Conservation (phyloP, 2,113 vertebrate species). For the Anthoscopus minutus region DNA sequence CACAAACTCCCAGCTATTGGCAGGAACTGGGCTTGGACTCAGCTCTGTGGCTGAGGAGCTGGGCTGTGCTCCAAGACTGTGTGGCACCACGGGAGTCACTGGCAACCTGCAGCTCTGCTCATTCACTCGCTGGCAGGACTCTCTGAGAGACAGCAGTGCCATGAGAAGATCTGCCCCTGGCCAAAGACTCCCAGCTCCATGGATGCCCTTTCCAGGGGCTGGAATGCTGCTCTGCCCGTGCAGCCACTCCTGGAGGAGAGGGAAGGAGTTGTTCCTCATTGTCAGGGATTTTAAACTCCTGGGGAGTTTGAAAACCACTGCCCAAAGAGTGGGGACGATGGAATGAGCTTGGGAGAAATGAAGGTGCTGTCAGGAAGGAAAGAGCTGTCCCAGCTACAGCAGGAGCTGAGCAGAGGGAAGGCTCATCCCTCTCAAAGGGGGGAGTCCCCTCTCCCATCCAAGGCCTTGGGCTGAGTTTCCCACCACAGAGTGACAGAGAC, state of each 20-base stretch:
- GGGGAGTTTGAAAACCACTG: background rate
- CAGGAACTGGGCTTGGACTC: background rate
- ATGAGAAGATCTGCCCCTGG: background rate
- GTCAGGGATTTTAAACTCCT: background rate
- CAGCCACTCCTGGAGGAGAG: background rate
- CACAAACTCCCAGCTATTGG: background rate
- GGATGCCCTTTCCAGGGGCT: background rate
- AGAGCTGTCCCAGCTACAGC: background rate
- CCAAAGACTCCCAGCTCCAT: background rate
- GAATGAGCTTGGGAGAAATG: background rate
- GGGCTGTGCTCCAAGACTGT: background rate
- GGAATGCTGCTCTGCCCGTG: background rate
- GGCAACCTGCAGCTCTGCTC: background rate
- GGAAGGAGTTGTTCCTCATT: background rate
- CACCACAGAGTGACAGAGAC: background rate
- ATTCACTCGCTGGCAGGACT: background rate
- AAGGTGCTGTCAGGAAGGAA: background rate
- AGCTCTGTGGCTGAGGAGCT: background rate
- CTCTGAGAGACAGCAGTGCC: background rate
- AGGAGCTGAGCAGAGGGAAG: background rate
- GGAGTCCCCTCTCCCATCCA: background rate
- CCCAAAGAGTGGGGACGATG: background rate
- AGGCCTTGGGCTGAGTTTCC: background rate
- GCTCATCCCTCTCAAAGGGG: background rate
- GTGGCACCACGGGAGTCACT: slow-evolving; percentile 7